Evolutionary conservation across 2,888 invertebrate genomes (phyloP).

Genomic region (Agrochola litura): DNA sequence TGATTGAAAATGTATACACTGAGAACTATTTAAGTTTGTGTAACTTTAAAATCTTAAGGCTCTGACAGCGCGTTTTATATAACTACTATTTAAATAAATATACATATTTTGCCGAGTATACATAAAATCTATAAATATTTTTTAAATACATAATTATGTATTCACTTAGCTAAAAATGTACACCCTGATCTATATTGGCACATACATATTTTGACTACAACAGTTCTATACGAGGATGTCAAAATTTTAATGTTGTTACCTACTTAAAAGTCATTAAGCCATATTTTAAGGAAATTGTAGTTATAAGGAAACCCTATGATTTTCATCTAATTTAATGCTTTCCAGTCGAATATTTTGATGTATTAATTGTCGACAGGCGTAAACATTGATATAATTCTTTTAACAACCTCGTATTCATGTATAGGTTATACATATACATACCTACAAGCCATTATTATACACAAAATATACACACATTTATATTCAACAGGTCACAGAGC

Average conservation of each 20-base stretch:
- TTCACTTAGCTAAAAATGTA: conserved; percentile 61
- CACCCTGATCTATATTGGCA: conserved; percentile 77
- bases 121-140: conserved; percentile 20
- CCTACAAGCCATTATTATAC: conserved; percentile 46
- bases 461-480: conserved; percentile 48
- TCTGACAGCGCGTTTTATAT: conserved; percentile 5
- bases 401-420: conserved; percentile 17
- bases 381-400: background rate
- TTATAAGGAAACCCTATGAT: too few species aligned
- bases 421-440: conserved; percentile 20
- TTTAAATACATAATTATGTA: conserved; percentile 5
- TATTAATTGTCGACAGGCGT: background rate
- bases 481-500: conserved; percentile 58
- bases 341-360: background rate
- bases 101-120: conserved; percentile 24
- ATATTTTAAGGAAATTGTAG: background rate
- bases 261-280: background rate
- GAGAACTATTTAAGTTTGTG: background rate
- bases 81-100: conserved; percentile 4
- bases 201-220: conserved; percentile 36
- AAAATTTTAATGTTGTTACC: background rate
- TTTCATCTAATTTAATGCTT: background rate
- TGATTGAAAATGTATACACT: background rate
- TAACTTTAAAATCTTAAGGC: background rate
- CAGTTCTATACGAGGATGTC: conserved; percentile 13